Conservation (phyloP, 2,797 vertebrate genomes). For the Chaetophractus vellerosus region DNA sequence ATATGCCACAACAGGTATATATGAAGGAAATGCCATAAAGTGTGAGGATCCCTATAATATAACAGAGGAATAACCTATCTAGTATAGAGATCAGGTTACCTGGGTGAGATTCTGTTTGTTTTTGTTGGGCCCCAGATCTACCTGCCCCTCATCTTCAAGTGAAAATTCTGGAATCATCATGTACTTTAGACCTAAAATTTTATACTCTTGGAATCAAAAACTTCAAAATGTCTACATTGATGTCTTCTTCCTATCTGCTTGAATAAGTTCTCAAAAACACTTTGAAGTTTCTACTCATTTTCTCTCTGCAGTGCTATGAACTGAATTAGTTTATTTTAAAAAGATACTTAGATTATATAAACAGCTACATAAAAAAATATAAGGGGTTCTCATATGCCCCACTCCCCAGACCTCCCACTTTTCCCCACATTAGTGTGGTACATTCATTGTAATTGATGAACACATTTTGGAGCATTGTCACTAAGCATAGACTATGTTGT, state of each 20-base stretch:
- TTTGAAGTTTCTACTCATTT: background rate
- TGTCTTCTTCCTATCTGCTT: background rate
- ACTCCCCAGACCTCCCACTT: too few relatives aligned
- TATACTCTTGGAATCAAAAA: background rate
- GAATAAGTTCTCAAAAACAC: background rate
- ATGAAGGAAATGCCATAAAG: fast-evolving
- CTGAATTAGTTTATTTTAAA: background rate
- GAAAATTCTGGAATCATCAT: too few relatives aligned
- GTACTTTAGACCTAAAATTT: background rate
- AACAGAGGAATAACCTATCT: fast-evolving
- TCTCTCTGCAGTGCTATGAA: background rate
- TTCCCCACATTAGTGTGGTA: too few relatives aligned
- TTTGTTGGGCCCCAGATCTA: background rate
- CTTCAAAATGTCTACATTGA: background rate
- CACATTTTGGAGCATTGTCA: too few relatives aligned
- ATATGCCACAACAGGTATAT: background rate
- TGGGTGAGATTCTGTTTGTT: background rate
- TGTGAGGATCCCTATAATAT: background rate
- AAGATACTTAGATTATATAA: too few relatives aligned
- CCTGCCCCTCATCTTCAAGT: background rate
- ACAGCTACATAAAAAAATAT: too few relatives aligned
- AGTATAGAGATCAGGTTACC: background rate
- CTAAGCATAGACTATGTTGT: too few relatives aligned
- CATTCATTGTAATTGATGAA: too few relatives aligned
- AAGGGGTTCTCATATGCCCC: too few relatives aligned